Evolutionary conservation across 2,888 invertebrate species (phyloP).

Genomic region (Polyploca ridens): DNA sequence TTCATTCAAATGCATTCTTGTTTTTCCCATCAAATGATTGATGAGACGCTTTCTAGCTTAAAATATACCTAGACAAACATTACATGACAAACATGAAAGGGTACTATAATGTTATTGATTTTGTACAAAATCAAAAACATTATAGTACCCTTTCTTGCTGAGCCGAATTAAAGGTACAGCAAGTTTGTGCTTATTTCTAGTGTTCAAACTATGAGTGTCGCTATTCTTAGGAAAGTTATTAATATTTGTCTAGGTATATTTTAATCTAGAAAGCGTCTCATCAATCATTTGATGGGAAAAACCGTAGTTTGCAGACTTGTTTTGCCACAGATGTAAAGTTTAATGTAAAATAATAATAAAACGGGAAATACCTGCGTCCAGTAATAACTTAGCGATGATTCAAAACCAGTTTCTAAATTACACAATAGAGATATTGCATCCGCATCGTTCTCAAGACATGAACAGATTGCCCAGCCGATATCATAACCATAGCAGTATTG

Average conservation of each 20-base stretch:
- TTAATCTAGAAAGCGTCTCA: background rate
- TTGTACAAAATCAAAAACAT: too few relatives aligned
- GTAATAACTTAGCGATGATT: conserved; percentile 10
- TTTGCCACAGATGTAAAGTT: background rate
- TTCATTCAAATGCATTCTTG: too few relatives aligned
- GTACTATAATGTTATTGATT: too few relatives aligned
- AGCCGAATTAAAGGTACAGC: too few relatives aligned
- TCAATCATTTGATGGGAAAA: background rate
- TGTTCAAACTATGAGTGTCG: too few relatives aligned
- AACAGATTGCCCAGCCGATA: background rate
- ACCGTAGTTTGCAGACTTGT: background rate
- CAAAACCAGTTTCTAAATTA: conserved; percentile 23
- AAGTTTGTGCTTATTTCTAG: too few relatives aligned
- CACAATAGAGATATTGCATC: conserved; percentile 11
- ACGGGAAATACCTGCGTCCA: conserved; percentile 6
- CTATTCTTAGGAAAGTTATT: too few relatives aligned
- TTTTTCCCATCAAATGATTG: background rate
- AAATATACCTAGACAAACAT: background rate
- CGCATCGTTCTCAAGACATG: conserved; percentile 8
- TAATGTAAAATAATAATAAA: background rate
- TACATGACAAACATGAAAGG: too few relatives aligned
- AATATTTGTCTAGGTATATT: too few relatives aligned
- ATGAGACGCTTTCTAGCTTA: background rate
- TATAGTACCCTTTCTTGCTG: too few relatives aligned
- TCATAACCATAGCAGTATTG: background rate